phyloP scores from a whole-genome alignment of 2,113 vertebrate species.

The Rhea pennata region DNA sequence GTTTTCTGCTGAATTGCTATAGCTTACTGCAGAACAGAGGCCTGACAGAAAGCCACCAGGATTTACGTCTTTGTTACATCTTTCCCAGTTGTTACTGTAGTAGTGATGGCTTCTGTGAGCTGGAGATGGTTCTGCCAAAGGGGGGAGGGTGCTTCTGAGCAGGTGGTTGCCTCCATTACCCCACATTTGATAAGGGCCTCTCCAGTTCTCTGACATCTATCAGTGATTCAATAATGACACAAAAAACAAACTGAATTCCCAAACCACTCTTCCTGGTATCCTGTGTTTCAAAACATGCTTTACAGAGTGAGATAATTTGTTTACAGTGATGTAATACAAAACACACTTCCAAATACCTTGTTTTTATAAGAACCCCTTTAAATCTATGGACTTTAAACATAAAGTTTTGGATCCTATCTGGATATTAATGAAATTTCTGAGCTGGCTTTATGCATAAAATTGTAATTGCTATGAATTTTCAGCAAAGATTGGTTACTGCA shows the following conservation, averaged over 20 bases:
- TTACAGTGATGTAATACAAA: background rate
- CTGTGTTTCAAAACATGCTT: rapidly evolving
- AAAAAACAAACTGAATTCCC: background rate
- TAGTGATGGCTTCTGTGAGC: background rate
- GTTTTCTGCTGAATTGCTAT: background rate
- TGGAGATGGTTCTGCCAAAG: background rate
- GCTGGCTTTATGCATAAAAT: background rate
- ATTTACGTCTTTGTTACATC: background rate
- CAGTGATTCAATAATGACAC: background rate
- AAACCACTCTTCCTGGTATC: background rate
- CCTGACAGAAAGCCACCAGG: background rate
- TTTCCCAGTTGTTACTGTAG: background rate
- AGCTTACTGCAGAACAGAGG: background rate
- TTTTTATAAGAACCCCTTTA: background rate
- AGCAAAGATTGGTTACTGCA: background rate
- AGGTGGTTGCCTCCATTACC: background rate
- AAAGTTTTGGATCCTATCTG: background rate
- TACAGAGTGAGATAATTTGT: background rate
- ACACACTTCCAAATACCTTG: background rate
- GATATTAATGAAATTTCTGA: background rate
- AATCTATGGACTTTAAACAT: background rate
- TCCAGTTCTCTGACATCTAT: background rate
- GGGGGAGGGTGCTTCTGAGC: background rate
- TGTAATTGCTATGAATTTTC: background rate
- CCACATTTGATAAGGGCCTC: background rate